A percentile compares a stretch with the other conserved stretches of the same genome.
These are phyloP conservation scores for Gonatopus flavifemur DNA, from an alignment of 1,140 invertebrate genomes.

Conservation along the genomic window DNA sequence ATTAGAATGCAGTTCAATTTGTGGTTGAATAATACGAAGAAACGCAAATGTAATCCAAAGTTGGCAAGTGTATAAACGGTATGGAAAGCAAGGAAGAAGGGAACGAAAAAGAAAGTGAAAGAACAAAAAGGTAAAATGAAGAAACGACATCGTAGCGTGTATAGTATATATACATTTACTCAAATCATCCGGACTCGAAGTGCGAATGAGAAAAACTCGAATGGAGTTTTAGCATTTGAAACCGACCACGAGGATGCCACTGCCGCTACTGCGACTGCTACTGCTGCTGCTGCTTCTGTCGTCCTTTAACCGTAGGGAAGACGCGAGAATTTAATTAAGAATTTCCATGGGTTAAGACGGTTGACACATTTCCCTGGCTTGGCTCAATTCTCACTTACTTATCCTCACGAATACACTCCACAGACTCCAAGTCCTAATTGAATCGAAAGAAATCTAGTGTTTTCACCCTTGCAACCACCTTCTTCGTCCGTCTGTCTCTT, in stretches of 20 bases:
- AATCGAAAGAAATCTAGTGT: conserved; percentile 52
- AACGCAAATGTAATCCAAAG: conserved; percentile 22
- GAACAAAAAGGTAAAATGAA: not conserved
- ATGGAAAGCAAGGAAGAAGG: conserved; percentile 12
- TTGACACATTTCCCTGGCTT: conserved; percentile 45
- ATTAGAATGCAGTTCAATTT: conserved; percentile 31
- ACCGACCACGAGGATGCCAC: no score
- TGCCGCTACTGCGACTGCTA: no score
- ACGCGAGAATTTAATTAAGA: conserved; percentile 53
- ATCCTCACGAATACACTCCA: conserved; percentile 13
- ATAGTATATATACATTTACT: no score
- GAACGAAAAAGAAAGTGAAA: not conserved
- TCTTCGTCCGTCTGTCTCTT: not conserved
- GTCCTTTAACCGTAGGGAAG: conserved; percentile 21
- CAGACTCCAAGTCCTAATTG: conserved; percentile 40
- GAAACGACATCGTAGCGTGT: no score
- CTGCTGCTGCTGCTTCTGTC: no score
- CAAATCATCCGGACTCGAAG: no score
- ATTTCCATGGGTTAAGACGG: conserved; percentile 39
- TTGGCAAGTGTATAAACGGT: conserved; percentile 7
- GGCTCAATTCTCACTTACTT: not conserved
- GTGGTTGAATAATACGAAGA: conserved; percentile 14
- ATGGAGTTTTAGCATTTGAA: no score
- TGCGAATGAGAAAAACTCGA: no score
- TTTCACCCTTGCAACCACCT: conserved; percentile 12